Base-by-base conservation (phyloP, 2,888 invertebrate species). In the Parnassius mnemosyne region DNA sequence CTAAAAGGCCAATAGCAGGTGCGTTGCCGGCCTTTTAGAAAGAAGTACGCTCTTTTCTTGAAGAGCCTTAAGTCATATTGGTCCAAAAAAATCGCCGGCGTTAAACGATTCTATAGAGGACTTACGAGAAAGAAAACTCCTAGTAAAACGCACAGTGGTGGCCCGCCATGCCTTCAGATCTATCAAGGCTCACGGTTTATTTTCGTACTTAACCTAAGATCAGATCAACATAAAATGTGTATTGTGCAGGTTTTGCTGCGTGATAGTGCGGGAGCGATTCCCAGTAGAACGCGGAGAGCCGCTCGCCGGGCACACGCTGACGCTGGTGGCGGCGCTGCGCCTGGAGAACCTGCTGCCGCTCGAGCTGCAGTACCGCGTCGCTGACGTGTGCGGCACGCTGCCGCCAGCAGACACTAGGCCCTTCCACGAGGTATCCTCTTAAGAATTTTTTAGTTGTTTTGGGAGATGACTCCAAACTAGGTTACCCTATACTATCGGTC, bases 271-370 rank as follows among this genome's bases (percentile, higher is more conserved):
- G 65, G 96, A 97, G 79, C 95, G 95, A 68, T 98, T 95, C 86
- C 97, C 97, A 0, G 78, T 89, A 12, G 95, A 96, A 68, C 78
- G 87, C 47, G 93, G 93, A 10, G 74, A 83, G 16, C 74, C 92
- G 57, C 93, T 97, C 66, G 97, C 98, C 7, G 98, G 97, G 0
- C 99, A 99, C 84, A 94, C 95, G 13, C 94, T 99, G 65, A 94
- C 95, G 3, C 89, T 99, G 53, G 89, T 97, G 70, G 96, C 98
- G 41, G 97, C 97, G 0, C 92, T 99, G 16, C 93, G 95, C 13
- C 81, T 99, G 3, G 94, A 95, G 68, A 99, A 99, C 92, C 93
- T 99, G 65, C 93, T 99, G 58, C 99, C 99, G 0, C 93, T 95
- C 69, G 97, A 97, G 84, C 79, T 97, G 64, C 89, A 93, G 60